Evolutionary conservation across 2,113 vertebrate genomes (phyloP), one percentile per base, ranked within the genome.

Genomic region (Paralichthys olivaceus): DNA sequence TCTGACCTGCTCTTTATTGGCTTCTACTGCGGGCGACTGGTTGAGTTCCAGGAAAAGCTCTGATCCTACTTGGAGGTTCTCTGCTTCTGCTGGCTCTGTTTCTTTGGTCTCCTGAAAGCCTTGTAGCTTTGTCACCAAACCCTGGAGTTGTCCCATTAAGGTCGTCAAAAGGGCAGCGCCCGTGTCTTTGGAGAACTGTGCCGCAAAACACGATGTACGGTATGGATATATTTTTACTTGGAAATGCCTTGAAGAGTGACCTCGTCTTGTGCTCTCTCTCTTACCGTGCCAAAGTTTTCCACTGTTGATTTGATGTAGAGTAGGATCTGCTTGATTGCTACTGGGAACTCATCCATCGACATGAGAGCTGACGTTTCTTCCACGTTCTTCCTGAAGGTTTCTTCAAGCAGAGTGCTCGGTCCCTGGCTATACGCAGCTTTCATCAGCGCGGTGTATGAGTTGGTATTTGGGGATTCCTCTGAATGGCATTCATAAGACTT

Each of bases 231-330:
- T 61, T 32, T 22, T 7, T 5, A 32, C 15, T 20, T 20, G 1
- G 8, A 20, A 4, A 26, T 49, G 22, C 45, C 28, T 1, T 4
- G 5, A 51, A 6, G 3, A 20, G 1, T 5, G n/a, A 9, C 28
- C 11, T 40, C 40, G 13, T 45, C 54, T 71, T 56, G 22, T 7
- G 3, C 2, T 73, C 45, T 49, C 13, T 43, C 19, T 49, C 90
- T 78, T 90, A 99, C 98, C 73, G 25, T 93, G 88, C 89, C 66
- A 40, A 96, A 95, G 86, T 75, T 94, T 43, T 97, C 96, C 87
- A 96, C 95, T 0, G 94, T 91, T 45, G 94, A 94, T 89, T 90
- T 95, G 64, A 98, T 80, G 90, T 96, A 99, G 0, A 99, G 94
- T 70, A 99, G 91, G 22, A 95, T 84, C 1, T 99, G 98, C 34